Evolutionary conservation across 2,888 invertebrate genomes (phyloP), one percentile per base, ranked within the genome.

Genomic region (Drosophila birchii): DNA sequence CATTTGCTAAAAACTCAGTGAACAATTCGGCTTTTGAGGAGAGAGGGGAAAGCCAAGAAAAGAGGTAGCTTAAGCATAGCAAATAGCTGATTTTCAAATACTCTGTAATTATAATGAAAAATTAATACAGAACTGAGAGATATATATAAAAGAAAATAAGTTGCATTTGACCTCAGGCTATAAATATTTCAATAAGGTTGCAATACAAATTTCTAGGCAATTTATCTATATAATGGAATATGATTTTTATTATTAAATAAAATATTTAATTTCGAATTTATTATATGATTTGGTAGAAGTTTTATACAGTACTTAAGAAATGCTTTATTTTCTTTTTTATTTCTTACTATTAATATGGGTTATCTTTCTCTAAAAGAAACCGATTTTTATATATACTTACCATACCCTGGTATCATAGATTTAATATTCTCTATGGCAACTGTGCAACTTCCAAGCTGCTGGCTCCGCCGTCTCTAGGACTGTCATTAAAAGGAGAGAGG

Each of bases 1-100:
- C 91, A 91, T 91, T 91, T 91, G 90, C 91, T 90, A 80, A 91
- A 89, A 89, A 91, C 89, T 89, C 91, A 91, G 76, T 91, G 91
- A 91, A 82, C 91, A 91, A 90, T 91, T 91, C 91, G 78, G 76
- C 81, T 44, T 43, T 51, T 18, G 11, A 41, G 34, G 49, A 61
- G 49, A 61, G 51, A 51, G 49, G 43, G 43, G 39, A 39, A 59
- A 36, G n/a, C 18, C 59, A 54, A 71, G 64, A 68, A 51, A 36
- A 38, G 20, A 26, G 36, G 18, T 5, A 56, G 18, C 12, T 36
- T 41, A n/a, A 4, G 12, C 11, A 5, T n/a, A 5, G 14, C 20
- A 51, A 36, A 34, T 44, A 18, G 54, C 9, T 34, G 55, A 58
- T 34, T 11, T 51, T 32, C 6, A 23, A 18, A 59, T 69, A 68